These are phyloP conservation scores for Caenorhabditis sp. DNA, from an alignment of 2,888 invertebrate species.

Conservation along the genomic window DNA sequence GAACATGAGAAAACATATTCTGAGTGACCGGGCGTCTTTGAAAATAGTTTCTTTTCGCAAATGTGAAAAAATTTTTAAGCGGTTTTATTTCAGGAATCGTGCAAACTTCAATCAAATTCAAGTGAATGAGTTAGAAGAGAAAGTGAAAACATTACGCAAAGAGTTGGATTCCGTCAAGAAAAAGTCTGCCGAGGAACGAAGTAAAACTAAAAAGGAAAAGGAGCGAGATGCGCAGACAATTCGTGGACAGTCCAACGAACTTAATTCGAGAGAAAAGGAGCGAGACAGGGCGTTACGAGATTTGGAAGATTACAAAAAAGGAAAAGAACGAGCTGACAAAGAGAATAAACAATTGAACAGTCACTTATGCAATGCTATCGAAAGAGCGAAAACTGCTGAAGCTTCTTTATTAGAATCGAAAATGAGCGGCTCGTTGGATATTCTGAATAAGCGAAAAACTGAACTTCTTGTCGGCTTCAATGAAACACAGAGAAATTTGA, in stretches of 20 bases:
- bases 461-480: conserved; percentile 25
- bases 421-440: conserved; percentile 19
- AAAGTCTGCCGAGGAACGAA: conserved; percentile 49
- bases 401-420: conserved; percentile 27
- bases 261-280: conserved; percentile 22
- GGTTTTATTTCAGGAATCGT: not conserved
- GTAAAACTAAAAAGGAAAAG: conserved; percentile 48
- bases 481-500: conserved; percentile 42
- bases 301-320: conserved; percentile 19
- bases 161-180: conserved; percentile 54
- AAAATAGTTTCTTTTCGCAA: not conserved
- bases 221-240: conserved; percentile 31
- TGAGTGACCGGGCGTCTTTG: too few species aligned
- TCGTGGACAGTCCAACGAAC: conserved; percentile 29
- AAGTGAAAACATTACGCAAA: conserved; percentile 38
- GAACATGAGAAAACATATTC: too few species aligned
- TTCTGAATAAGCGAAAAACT: conserved; percentile 34
- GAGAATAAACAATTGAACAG: conserved; percentile 31
- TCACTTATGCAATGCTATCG: conserved; percentile 20
- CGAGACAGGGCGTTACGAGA: conserved; percentile 26
- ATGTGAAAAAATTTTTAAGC: not conserved
- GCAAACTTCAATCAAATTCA: conserved; percentile 26
- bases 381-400: conserved; percentile 41
- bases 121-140: conserved; percentile 50
- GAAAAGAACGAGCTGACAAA: conserved; percentile 30